Conservation (phyloP, 2,888 invertebrate species). For the Drosophila formosana region DNA sequence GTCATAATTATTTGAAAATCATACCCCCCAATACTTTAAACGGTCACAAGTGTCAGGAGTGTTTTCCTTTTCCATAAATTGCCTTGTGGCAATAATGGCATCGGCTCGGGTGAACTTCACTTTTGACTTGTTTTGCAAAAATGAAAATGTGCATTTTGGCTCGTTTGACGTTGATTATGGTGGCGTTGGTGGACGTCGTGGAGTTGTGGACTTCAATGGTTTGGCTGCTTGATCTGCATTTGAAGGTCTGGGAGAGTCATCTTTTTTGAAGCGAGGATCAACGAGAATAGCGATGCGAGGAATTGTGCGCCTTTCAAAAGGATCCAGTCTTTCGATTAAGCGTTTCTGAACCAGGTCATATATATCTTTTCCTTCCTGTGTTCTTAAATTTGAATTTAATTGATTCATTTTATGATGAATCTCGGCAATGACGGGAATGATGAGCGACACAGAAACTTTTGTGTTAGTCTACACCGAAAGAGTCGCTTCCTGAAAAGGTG, state of each 20-base stretch:
- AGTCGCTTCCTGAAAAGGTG: conserved; percentile 21
- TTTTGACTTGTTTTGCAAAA: conserved; percentile 10
- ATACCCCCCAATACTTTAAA: conserved; percentile 16
- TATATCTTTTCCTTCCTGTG: conserved; percentile 3
- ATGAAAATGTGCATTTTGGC: not conserved
- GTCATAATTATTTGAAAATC: conserved; percentile 14
- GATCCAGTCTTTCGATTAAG: too few relatives aligned
- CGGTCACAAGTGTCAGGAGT: not conserved
- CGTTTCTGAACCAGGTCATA: not conserved
- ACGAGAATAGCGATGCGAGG: too few relatives aligned
- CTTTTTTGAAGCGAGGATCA: too few relatives aligned
- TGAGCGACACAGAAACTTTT: conserved; percentile 19
- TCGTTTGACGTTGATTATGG: not conserved
- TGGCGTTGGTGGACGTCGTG: too few relatives aligned
- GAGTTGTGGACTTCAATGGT: too few relatives aligned
- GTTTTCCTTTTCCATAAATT: conserved; percentile 6
- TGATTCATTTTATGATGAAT: conserved; percentile 19
- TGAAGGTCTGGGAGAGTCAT: too few relatives aligned
- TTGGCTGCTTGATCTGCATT: too few relatives aligned
- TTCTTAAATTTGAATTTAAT: conserved; percentile 2
- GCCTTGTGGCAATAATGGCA: conserved; percentile 11
- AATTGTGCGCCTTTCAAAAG: too few relatives aligned
- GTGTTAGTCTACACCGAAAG: conserved; percentile 16
- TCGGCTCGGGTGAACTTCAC: conserved; percentile 10
- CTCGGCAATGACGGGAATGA: conserved; percentile 21